Percentiles rank a stretch among this genome's conserved stretches.
Conservation (phyloP, 2,113 vertebrate species). For the Crotalus horridus region DNA sequence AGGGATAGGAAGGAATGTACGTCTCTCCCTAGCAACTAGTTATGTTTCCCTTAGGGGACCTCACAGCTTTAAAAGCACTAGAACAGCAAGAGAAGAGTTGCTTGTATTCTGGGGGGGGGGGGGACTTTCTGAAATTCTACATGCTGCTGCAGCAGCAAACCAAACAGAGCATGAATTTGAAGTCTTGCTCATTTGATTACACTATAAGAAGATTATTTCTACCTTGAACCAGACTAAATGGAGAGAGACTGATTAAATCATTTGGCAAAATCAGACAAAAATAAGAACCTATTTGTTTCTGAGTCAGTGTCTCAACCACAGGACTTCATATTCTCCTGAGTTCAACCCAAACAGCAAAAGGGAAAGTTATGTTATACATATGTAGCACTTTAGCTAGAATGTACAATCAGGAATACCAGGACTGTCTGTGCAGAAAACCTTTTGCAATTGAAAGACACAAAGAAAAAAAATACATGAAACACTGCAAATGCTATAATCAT, state of each 20-base stretch:
- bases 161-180: background rate
- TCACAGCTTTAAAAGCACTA: conserved; percentile 24
- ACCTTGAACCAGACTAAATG: background rate
- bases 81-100: conserved; percentile 14
- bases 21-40: conserved; percentile 26
- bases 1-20: conserved; percentile 25
- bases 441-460: conserved; percentile 5
- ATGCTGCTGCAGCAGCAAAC: background rate
- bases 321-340: background rate
- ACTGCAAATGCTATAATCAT: conserved; percentile 10
- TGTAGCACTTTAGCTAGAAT: background rate
- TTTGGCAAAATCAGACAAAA: conserved; percentile 2
- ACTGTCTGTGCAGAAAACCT: background rate
- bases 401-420: conserved; percentile 13
- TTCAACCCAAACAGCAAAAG: conserved; percentile 11
- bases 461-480: background rate
- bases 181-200: background rate
- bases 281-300: background rate
- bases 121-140: background rate
- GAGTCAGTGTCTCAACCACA: conserved; percentile 4
- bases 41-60: conserved; percentile 31
- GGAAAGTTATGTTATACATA: background rate
- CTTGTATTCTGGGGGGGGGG: background rate
- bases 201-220: background rate
- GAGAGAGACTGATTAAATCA: background rate